Base-by-base conservation (phyloP, 2,888 invertebrate genomes). In the Dynastes grantii region DNA sequence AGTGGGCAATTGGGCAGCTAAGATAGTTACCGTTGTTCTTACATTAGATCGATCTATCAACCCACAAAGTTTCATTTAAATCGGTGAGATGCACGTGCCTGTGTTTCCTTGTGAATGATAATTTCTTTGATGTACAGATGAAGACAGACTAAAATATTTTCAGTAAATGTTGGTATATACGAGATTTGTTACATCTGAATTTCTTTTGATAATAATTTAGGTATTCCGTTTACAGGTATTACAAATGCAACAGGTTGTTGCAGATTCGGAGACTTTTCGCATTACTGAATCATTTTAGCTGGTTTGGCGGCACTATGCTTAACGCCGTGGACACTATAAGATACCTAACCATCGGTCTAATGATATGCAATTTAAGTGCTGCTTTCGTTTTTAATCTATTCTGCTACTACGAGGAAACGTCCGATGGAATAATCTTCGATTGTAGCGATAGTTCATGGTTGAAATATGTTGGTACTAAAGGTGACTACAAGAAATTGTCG, bases 241-340 rank as follows among this genome's bases (percentile, higher is more conserved):
- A 40, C 64, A 61, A 70, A 49, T 29, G 79, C 4, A 81, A 81
- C 53, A 73, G 82, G 9, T 55, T 82, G 3, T n/a, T 85, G 9
- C 82, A 83, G 61, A 45, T 81, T n/a, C 80, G 83, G 40, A 78
- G 84, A 61, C 73, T 81, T 27, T 27, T 81, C 8, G 81, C 80
- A 6, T 22, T 80, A 0, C 5, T 75, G n/a, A 78, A 76, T 29
- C 80, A 64, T 73, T 65, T 55, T n/a, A 73, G 29, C 16, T 16
- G 45, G 3, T 73, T 78, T 29, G 45, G 71, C 13, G 32, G 51
- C n/a, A 51, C 61, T 2, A 61, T 55, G 2, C 58, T 71, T 1
- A 77, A 77, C 37, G 32, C 71, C 4, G 71, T 77, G 22, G 51
- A 71, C n/a, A 29, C 49, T 1, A 49, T 70, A 13, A 77, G 71